Conservation (phyloP, 2,888 invertebrate species). For the Drosophila nr. medialis region DNA sequence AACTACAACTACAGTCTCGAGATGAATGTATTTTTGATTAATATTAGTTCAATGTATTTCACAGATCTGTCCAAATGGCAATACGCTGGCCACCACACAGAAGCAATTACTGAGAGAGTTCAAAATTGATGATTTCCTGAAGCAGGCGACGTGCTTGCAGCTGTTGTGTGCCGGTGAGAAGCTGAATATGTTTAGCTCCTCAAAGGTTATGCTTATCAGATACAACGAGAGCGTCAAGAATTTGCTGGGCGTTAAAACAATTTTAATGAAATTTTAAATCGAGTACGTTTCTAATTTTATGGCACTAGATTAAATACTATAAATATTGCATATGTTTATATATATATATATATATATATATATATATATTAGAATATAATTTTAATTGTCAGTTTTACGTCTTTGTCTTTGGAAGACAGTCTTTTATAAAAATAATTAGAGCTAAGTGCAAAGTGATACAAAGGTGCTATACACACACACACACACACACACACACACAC, state of each 20-base stretch:
- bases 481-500: constrained; percentile 58
- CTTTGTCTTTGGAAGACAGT: constrained; percentile 71
- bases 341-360: constrained; percentile 40
- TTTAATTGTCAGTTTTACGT: constrained; percentile 51
- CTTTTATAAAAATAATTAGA: constrained; percentile 62
- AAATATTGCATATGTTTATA: constrained; percentile 24
- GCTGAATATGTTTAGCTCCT: constrained; percentile 90
- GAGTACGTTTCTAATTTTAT: constrained; percentile 22
- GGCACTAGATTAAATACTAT: constrained; percentile 12
- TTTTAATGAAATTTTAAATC: constrained; percentile 88
- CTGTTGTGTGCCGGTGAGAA: constrained; percentile 91
- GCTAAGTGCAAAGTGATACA: constrained; percentile 80
- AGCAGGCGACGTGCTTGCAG: constrained; percentile 92
- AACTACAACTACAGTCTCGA: constrained; percentile 83
- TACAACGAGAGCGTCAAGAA: constrained; percentile 94
- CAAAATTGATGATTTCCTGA: constrained; percentile 92
- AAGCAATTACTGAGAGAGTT: constrained; percentile 87
- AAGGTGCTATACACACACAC: constrained; percentile 81
- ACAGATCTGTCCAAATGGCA: constrained; percentile 83
- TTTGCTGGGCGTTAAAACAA: constrained; percentile 92
- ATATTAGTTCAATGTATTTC: constrained; percentile 12
- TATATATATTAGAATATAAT: constrained; percentile 45
- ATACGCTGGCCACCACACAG: constrained; percentile 74
- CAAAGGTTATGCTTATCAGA: constrained; percentile 92
- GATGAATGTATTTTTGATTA: background rate